Evolutionary conservation across 2,888 invertebrate species (phyloP).

Genomic region (Zygothrica quintamaculata): DNA sequence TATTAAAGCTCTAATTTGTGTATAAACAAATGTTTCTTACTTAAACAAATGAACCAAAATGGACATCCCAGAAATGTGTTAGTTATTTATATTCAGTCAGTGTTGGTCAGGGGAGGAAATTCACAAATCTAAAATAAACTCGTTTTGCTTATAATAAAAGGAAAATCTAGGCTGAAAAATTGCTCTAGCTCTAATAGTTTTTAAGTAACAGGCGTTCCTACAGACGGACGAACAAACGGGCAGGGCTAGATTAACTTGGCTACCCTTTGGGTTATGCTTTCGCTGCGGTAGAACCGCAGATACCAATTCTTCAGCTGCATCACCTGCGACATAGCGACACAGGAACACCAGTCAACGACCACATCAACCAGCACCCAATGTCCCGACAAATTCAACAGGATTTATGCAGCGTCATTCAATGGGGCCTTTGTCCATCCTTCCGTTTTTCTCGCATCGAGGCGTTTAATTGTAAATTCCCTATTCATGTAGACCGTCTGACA

Average conservation of each 20-base stretch:
- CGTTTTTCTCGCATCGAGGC: constrained; percentile 35
- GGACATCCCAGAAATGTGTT: neutral
- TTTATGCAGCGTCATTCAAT: constrained; percentile 64
- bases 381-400: constrained; percentile 28
- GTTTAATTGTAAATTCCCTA: constrained; percentile 71
- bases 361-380: constrained; percentile 14
- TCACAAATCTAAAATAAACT: no score
- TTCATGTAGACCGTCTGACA: constrained; percentile 56
- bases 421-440: constrained; percentile 41
- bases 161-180: no score
- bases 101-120: no score
- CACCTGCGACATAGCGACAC: constrained; percentile 59
- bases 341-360: no score
- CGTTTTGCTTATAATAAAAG: no score
- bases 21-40: no score
- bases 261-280: constrained; percentile 51
- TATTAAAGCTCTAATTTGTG: neutral
- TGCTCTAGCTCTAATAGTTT: no score
- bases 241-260: no score
- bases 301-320: constrained; percentile 80
- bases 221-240: neutral
- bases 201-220: neutral
- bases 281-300: constrained; percentile 79
- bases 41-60: no score
- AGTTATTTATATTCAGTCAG: constrained; percentile 9